Evolutionary conservation across 2,113 vertebrate genomes (phyloP), one percentile per base, ranked within the genome.

Genomic region (Erinaceus europaeus): DNA sequence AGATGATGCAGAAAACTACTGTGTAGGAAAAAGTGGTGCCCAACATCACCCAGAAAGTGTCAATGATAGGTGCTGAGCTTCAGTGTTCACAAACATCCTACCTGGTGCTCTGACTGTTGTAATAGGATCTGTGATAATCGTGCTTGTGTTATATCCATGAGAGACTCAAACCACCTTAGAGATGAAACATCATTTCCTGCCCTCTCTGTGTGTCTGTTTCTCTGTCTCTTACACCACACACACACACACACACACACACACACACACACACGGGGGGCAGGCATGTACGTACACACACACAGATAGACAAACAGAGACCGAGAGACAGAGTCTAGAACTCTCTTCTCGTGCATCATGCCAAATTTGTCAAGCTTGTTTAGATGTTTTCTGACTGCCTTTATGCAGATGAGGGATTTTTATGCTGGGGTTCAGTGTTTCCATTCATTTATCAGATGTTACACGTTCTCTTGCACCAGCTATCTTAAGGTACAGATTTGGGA

Each of bases 391-490:
- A 67, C 15, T 76, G 67, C 72, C 14, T 84, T 80, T 55, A 53
- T 81, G 59, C 38, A 48, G 32, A 55, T 34, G 46, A 61, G 62
- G 17, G 27, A 88, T 91, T 93, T n/a, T 93, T 77, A 73, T 68
- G 83, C 72, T 91, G 34, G 25, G 9, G 2, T 44, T 34, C 42
- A 36, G n/a, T 72, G 65, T 93, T 93, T 93, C 88, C 93, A 79
- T 84, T n/a, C 53, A 38, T 90, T 91, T 89, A 91, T 81, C 91
- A 93, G 84, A 87, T 91, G 23, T 9, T 9, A 86, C 80, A 80
- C 34, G 71, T 78, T 92, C 86, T 90, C 75, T 23, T 84, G 46
- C 29, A 80, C 55, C 53, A 78, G 55, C 32, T 68, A 62, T 40
- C 29, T 8, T 36, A 29, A 86, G 38, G 64, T 75, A 80, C 65